Percentiles rank a stretch among this genome's conserved stretches.
Conservation (phyloP, 92 coral and sea anemone genomes). For the Muricea muricata region DNA sequence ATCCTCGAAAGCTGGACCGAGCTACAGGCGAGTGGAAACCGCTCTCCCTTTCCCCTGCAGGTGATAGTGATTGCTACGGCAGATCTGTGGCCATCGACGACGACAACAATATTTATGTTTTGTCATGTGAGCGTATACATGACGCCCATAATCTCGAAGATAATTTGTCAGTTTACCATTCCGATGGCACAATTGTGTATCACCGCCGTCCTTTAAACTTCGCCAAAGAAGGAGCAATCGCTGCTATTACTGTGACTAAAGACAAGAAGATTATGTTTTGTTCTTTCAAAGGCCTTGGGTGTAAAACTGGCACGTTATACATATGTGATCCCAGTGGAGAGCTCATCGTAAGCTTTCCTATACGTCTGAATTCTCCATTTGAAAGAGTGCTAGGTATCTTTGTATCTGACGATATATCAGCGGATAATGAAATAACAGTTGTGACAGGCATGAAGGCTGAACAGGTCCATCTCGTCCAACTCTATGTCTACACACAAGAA, state of each 20-base stretch:
- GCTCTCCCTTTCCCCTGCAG: not conserved
- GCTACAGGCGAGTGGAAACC: not conserved
- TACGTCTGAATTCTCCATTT: not conserved
- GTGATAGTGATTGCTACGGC: not conserved
- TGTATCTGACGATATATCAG: not conserved
- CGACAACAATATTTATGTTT: not conserved
- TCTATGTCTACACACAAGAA: not conserved
- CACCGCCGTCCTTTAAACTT: not conserved
- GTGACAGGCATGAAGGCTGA: not conserved
- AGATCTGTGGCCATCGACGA: not conserved
- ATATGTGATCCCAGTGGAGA: not conserved
- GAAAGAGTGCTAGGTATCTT: not conserved
- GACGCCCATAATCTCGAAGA: too few relatives aligned
- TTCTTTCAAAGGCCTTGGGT: not conserved
- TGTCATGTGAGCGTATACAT: not conserved
- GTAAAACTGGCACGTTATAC: not conserved
- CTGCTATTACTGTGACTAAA: not conserved
- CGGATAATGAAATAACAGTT: not conserved
- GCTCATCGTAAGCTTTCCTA: not conserved
- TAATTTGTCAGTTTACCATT: not conserved
- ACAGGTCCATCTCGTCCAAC: not conserved
- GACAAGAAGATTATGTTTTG: not conserved
- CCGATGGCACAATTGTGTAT: not conserved
- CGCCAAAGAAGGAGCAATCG: not conserved
- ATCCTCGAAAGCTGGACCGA: not conserved